phyloP scores from a whole-genome alignment of 2,888 invertebrate species.

The Leucoma salicis region DNA sequence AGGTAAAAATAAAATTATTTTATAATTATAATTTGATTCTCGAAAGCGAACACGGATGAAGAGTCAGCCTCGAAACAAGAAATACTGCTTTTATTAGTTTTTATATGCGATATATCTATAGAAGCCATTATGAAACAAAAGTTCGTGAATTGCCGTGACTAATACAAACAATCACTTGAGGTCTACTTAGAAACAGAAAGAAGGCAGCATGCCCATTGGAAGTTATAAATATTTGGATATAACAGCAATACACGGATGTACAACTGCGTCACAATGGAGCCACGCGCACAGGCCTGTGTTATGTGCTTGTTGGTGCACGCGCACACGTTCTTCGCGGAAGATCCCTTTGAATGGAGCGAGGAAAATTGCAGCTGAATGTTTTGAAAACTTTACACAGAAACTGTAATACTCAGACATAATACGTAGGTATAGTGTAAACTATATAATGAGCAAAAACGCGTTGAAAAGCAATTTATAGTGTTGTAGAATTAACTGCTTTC shows the following conservation, averaged over 20 bases:
- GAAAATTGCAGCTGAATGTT: slow-evolving; percentile 53
- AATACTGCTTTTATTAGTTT: slow-evolving; percentile 27
- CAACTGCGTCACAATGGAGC: slow-evolving; percentile 47
- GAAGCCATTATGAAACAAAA: slow-evolving; percentile 22
- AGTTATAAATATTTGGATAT: no score
- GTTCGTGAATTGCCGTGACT: slow-evolving; percentile 23
- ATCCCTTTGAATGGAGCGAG: slow-evolving; percentile 48
- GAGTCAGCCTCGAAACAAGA: slow-evolving; percentile 31
- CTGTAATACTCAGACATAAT: slow-evolving; percentile 17
- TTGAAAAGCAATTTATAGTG: slow-evolving; percentile 13
- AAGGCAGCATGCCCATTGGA: no score
- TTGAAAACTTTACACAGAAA: slow-evolving; percentile 56
- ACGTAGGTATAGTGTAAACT: slow-evolving; percentile 21
- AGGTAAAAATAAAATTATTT: no score
- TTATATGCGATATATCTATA: slow-evolving; percentile 19
- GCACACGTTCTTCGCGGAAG: slow-evolving; percentile 73
- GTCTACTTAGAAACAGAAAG: slow-evolving; percentile 34
- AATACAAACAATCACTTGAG: slow-evolving; percentile 15
- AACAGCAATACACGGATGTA: slow-evolving; percentile 49
- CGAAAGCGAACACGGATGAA: slow-evolving; percentile 37
- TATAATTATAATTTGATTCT: no score
- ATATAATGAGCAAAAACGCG: slow-evolving; percentile 8
- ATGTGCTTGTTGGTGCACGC: slow-evolving; percentile 48
- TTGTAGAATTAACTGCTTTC: slow-evolving; percentile 27
- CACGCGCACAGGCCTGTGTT: slow-evolving; percentile 31